Conservation (phyloP, 2,888 invertebrate species). For the Euproctis similis region DNA sequence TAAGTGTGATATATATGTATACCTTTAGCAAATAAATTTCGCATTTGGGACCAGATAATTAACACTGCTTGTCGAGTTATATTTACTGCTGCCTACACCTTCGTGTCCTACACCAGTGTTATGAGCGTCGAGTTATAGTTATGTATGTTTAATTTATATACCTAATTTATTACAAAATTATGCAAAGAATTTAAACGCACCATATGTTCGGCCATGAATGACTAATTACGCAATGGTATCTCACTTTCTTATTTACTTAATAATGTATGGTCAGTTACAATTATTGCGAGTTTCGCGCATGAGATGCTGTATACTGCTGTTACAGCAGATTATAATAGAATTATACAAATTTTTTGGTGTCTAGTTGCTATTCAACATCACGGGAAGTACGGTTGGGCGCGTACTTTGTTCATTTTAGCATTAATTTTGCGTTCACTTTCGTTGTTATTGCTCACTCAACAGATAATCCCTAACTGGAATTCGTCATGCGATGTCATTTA, state of each 20-base stretch:
- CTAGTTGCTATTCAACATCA: constrained; percentile 29
- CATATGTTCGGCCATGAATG: constrained; percentile 62
- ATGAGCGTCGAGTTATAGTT: too few species aligned
- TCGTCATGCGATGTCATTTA: constrained; percentile 1
- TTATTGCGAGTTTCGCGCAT: constrained; percentile 11
- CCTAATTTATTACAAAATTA: constrained; percentile 7
- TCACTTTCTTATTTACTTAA: constrained; percentile 43
- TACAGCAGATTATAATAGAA: constrained; percentile 9
- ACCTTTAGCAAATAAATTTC: too few species aligned
- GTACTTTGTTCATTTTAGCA: constrained; percentile 50
- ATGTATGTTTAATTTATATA: too few species aligned
- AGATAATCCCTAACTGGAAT: constrained; percentile 1
- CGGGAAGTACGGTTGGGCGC: constrained; percentile 63
- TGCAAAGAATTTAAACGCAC: constrained; percentile 32
- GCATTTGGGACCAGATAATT: too few species aligned
- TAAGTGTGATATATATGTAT: too few species aligned
- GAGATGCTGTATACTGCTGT: constrained; percentile 17
- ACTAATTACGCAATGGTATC: constrained; percentile 27
- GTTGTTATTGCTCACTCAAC: constrained; percentile 33
- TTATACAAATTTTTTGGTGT: constrained; percentile 18
- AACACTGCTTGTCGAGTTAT: too few species aligned
- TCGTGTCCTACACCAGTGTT: too few species aligned
- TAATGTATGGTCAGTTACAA: constrained; percentile 21
- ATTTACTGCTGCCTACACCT: too few species aligned
- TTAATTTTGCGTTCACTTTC: constrained; percentile 58